Evolutionary conservation across 2,888 invertebrate genomes (phyloP), one percentile per base, ranked within the genome.

Genomic region (Eupithecia subfuscata): DNA sequence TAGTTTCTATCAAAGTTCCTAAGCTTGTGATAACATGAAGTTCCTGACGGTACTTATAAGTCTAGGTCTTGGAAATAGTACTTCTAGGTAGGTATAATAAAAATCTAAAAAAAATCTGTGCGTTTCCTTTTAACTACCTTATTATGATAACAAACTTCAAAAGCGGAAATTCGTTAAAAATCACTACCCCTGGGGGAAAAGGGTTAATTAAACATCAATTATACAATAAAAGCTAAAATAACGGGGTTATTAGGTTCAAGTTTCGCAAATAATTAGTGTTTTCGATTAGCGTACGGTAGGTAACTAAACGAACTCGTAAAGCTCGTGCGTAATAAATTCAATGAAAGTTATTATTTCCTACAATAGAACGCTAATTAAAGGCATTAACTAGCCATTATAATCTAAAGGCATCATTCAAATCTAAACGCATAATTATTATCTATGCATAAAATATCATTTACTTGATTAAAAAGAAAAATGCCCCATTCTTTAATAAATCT

Each of bases 401-500:
- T 68, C 25, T 65, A 12, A 67, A 34, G 22, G 56, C 56, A 22
- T 60, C 60, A 60, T 60, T 40, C 7, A 71, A 30, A 71, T 14
- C 25, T 65, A 12, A 67, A 43, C 60, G 25, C 25, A 25, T 60
- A 22, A 60, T 60, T 60, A 60, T 56, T 22, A 60, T 25, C 60
- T 22, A 60, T 25, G 60, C 25, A 25, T 60, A 60, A 22, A 60
- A 60, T 25, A 60, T 60, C 60, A 25, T 60, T 25, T 22, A 22
- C 18, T 37, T 37, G 34, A 60, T 56, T 63, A 7, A 63, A 48
- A 67, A 30, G 14, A 69, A 73, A 76, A 76, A 71, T 76, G 77
- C 72, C 77, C 77, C 74, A 56, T 70, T 64, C 64, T 48, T 52
- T 70, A 69, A 65, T 25, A 75, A 69, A 69, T 70, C 30, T 64